Evolutionary conservation across 2,113 vertebrate genomes (phyloP).

Genomic region (Geococcyx californianus): DNA sequence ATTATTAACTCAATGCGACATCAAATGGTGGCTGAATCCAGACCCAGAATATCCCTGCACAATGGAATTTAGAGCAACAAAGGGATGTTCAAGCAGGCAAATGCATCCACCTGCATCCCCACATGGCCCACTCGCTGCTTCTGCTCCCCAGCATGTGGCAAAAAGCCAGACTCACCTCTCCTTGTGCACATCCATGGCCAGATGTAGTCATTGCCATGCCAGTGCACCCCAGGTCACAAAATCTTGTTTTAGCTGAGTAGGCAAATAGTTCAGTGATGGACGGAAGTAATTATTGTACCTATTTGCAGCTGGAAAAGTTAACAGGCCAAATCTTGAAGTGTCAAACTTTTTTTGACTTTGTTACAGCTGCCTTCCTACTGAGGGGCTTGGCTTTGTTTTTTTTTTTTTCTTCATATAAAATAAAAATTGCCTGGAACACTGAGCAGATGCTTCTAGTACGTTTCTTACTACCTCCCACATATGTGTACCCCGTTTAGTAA

Average conservation of each 20-base stretch:
- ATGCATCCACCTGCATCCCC: not conserved
- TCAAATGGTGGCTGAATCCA: not conserved
- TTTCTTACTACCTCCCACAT: constrained; percentile 9
- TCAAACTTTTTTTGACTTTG: not conserved
- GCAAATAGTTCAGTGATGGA: not conserved
- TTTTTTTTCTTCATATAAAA: not conserved
- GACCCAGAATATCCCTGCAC: accelerated
- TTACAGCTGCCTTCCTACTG: not conserved
- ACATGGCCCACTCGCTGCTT: not conserved
- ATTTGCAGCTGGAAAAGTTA: not conserved
- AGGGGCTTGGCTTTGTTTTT: not conserved
- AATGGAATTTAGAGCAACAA: too few species aligned
- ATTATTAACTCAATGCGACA: not conserved
- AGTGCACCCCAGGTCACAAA: not conserved
- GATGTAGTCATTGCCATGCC: too few species aligned
- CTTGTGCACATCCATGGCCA: accelerated
- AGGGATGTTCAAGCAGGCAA: not conserved
- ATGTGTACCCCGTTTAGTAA: not conserved
- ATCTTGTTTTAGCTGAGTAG: not conserved
- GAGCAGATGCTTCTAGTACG: not conserved
- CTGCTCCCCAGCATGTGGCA: not conserved
- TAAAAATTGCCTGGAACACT: not conserved
- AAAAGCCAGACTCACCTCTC: not conserved
- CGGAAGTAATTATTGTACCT: not conserved
- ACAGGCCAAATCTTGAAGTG: not conserved